Base-by-base conservation (phyloP, 2,113 vertebrate species). In the Archilochus colubris region DNA sequence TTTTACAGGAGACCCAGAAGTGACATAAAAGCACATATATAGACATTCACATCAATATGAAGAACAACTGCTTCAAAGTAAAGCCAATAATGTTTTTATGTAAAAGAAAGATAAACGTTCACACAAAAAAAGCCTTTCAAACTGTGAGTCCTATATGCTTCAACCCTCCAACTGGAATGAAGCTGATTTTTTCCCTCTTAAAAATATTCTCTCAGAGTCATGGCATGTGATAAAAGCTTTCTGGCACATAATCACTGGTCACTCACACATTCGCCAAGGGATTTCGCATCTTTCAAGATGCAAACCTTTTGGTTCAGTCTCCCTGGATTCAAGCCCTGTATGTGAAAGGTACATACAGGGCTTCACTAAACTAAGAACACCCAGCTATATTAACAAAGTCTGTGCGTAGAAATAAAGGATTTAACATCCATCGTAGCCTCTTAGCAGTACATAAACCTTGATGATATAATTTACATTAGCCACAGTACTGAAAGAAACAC, bases 391-490 rank as follows among this genome's bases (percentile, higher is more conserved):
- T 10, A 20, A 24, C 24, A 19, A 2, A 7, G 23, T 31, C 30
- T 33, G 21, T 31, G 27, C 23, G 59, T 1, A 77, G 43, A 83
- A 77, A 43, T 1, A 46, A 72, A 46, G 4, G 21, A 43, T 36
- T 69, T 55, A 24, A 16, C 28, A 31, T 48, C 7, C 54, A 9
- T 22, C 77, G 50, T 54, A 68, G 17, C 11, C 36, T 73, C 50
- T 31, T 3, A 4, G 12, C 16, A 59, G 50, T 13, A 63, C 0
- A 0, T 2, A 28, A 59, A 23, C 24, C 59, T 44, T 31, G 23
- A 6, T 38, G 28, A 43, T 5, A 7, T 3, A 38, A 63, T 50
- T 51, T 12, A 74, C 9, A 48, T 30, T 81, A n/a, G 58, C 53
- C 46, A 57, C 48, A 48, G 17, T 9, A 17, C 0, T 28, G 40